Evolutionary conservation across 2,888 invertebrate species (phyloP).

Genomic region (Cheilosia grossa): DNA sequence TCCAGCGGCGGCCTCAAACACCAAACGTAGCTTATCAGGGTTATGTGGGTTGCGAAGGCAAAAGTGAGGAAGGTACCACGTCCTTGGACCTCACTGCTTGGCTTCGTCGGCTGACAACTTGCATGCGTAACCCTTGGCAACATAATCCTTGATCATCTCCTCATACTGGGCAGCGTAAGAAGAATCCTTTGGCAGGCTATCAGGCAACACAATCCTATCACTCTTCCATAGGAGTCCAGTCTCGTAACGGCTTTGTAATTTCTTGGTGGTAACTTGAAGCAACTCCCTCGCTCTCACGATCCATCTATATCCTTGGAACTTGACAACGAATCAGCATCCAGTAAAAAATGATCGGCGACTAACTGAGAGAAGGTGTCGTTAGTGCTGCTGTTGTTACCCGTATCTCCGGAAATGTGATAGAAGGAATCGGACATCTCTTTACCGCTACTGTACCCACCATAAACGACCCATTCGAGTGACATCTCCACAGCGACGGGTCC

Average conservation of each 20-base stretch:
- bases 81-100: not conserved
- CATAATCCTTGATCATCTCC: not conserved
- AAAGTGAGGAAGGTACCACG: not conserved
- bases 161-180: not conserved
- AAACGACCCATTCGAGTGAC: slow-evolving; percentile 11
- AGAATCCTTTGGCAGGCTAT: not conserved
- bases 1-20: not conserved
- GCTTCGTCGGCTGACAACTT: not conserved
- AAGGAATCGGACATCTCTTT: not conserved
- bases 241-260: not conserved
- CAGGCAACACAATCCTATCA: not conserved
- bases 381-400: too few species aligned
- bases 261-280: not conserved
- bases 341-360: too few species aligned
- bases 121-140: not conserved
- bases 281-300: too few species aligned
- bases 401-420: not conserved
- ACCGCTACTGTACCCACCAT: not conserved
- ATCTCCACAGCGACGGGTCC: slow-evolving; percentile 1
- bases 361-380: too few species aligned
- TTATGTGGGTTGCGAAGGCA: not conserved
- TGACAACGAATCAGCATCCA: too few species aligned
- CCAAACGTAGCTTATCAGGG: not conserved
- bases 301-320: too few species aligned
- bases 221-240: not conserved